Evolutionary conservation across 2,797 vertebrate genomes (phyloP).

Genomic region (Rhynchonycteris naso): DNA sequence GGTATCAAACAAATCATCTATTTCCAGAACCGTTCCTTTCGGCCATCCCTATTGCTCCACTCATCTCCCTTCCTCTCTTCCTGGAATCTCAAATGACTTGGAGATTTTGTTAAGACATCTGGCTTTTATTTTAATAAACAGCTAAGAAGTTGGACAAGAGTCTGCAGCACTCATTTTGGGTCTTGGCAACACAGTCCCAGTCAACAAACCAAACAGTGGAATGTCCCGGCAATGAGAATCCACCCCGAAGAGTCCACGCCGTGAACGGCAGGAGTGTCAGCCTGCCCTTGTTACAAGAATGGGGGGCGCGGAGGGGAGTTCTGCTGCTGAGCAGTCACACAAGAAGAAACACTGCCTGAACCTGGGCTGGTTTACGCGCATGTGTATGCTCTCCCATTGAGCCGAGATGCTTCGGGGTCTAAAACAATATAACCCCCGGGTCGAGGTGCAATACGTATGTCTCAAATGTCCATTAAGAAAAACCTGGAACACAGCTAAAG

Average conservation of each 20-base stretch:
- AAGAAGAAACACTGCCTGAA: not conserved
- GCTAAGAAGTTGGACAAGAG: not conserved
- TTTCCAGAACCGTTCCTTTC: not conserved
- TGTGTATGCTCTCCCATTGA: not conserved
- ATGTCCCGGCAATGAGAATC: not conserved
- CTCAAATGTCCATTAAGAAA: not conserved
- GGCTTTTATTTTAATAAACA: not conserved
- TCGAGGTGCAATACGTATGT: not conserved
- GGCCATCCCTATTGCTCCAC: too few relatives aligned
- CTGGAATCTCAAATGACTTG: not conserved
- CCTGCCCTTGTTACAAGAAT: not conserved
- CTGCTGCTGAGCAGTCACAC: not conserved
- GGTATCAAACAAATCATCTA: not conserved
- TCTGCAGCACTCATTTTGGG: not conserved
- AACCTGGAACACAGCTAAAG: not conserved
- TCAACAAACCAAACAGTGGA: not conserved
- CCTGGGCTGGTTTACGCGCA: not conserved
- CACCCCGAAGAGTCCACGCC: not conserved
- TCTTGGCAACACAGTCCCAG: not conserved
- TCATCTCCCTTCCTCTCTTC: not conserved
- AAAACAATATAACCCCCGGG: not conserved
- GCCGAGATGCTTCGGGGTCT: not conserved
- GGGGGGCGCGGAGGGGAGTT: too few relatives aligned
- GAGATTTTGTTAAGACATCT: not conserved
- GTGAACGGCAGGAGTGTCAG: fast-evolving